These are phyloP conservation scores for Cottus gobio DNA, from an alignment of 2,113 vertebrate species.

Conservation along the genomic window DNA sequence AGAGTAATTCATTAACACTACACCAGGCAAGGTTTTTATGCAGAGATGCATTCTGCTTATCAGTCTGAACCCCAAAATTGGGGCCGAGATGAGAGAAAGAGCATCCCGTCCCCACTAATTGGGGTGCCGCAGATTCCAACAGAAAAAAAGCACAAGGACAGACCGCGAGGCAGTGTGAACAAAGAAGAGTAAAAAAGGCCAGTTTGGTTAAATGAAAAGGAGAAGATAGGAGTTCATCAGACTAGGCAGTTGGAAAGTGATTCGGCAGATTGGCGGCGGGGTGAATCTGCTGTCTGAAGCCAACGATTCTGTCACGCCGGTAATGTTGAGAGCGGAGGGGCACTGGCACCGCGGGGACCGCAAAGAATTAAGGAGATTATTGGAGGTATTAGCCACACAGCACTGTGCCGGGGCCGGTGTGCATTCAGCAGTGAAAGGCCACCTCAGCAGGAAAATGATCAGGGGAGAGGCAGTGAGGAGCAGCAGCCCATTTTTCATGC, in stretches of 20 bases:
- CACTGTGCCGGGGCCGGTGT: conserved; percentile 27
- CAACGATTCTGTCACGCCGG: neutral
- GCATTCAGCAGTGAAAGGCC: conserved; percentile 54
- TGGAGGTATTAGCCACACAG: conserved; percentile 52
- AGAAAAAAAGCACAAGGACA: neutral
- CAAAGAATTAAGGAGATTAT: conserved; percentile 63
- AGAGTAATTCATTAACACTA: conserved; percentile 64
- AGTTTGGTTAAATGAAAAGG: conserved; percentile 23
- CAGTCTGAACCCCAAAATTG: conserved; percentile 64
- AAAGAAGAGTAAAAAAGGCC: neutral
- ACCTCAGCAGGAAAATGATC: conserved; percentile 53
- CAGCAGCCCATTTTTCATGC: neutral
- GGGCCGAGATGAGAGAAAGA: conserved; percentile 50
- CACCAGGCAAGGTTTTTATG: conserved; percentile 51
- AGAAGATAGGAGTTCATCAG: conserved; percentile 13
- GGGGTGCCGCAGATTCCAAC: conserved; percentile 31
- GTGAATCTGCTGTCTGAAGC: conserved; percentile 4
- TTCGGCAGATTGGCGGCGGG: conserved; percentile 17
- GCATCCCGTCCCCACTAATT: conserved; percentile 63
- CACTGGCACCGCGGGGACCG: neutral
- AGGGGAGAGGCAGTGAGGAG: neutral
- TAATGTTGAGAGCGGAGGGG: neutral
- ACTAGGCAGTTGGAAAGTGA: neutral
- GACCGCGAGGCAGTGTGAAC: neutral
- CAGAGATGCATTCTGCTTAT: conserved; percentile 65